Base-by-base conservation (phyloP, 2,888 invertebrate genomes). In the Harpagoxenus sublaevis region DNA sequence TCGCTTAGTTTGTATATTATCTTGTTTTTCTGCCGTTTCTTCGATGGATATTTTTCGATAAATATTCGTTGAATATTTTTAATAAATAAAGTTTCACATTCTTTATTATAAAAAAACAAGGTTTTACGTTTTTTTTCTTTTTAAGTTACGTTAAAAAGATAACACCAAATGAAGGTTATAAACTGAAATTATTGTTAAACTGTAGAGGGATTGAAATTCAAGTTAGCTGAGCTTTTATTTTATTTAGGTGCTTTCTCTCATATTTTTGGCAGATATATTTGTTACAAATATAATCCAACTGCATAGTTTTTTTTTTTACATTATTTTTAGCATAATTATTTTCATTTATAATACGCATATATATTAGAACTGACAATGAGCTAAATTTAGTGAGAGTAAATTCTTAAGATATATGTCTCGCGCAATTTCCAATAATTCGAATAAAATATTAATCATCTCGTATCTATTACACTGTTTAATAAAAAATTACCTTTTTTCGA, bases 1-100 rank as follows among this genome's bases (percentile, higher is more conserved):
- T 78, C 15, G 31, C 9, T 78, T 57, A 68, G n/a, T n/a, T 31
- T 42, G 31, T 45, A 45, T 68, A 78, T 45, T 55, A 66, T 51
- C 15, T n/a, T 31, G 55, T 45, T 42, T 45, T 57, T 78, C 51
- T 53, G n/a, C 2, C 31, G 28, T 15, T 3, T 0, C 15, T 66
- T 28, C 42, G 66, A 42, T 31, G 28, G 18, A 31, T 48, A 48
- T 31, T 31, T 68, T 48, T 28, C 9, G 18, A 66, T 23, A 18
- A 65, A 63, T 39, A 39, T 28, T 28, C n/a, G 15, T 42, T 45
- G 42, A 42, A 55, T 42, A 73, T 77, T 65, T n/a, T 12, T 28
- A 63, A 55, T 42, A 78, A 66, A 42, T 42, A 18, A 18, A 42
- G 18, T 28, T 66, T 31, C 8, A 66, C 42, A n/a, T 66, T 10